phyloP scores from a whole-genome alignment of 2,797 vertebrate species.

The Tolypeutes matacus region DNA sequence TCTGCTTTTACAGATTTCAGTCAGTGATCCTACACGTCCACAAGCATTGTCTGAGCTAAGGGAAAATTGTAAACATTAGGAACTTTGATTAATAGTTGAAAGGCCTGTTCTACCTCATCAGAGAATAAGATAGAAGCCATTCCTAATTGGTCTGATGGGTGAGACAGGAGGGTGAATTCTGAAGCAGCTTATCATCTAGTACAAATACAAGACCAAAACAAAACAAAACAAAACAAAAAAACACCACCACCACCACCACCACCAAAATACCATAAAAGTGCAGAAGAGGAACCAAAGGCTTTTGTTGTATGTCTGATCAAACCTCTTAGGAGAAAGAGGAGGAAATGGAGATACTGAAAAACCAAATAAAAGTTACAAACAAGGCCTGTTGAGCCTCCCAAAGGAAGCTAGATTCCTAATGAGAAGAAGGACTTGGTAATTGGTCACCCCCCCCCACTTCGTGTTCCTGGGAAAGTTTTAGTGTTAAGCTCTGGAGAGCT shows the following conservation, averaged over 20 bases:
- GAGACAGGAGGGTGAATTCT: conserved; percentile 21
- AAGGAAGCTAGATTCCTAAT: conserved; percentile 51
- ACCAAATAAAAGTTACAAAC: conserved; percentile 32
- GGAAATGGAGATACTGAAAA: conserved; percentile 24
- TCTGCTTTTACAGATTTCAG: conserved; percentile 55
- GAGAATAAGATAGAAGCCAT: conserved; percentile 39
- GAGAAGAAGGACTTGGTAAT: conserved; percentile 18
- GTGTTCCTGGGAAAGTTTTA: conserved; percentile 30
- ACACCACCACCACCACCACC: neutral
- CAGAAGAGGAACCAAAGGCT: conserved; percentile 37
- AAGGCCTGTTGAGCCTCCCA: neutral
- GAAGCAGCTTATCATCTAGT: neutral
- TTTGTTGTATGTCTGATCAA: conserved; percentile 54
- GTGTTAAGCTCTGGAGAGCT: neutral
- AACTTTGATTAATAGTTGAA: conserved; percentile 52
- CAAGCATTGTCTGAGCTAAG: conserved; percentile 8
- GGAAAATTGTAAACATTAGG: conserved; percentile 15
- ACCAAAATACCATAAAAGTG: neutral
- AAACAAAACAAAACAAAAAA: neutral
- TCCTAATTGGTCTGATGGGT: conserved; percentile 31
- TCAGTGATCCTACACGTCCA: neutral
- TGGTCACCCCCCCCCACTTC: neutral
- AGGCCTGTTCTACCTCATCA: conserved; percentile 1
- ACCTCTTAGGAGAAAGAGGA: conserved; percentile 54
- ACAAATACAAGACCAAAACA: neutral